Percentiles rank a stretch among this genome's conserved stretches.
phyloP scores from a whole-genome alignment of 2,888 invertebrate genomes.

The Hedychridium roseum region DNA sequence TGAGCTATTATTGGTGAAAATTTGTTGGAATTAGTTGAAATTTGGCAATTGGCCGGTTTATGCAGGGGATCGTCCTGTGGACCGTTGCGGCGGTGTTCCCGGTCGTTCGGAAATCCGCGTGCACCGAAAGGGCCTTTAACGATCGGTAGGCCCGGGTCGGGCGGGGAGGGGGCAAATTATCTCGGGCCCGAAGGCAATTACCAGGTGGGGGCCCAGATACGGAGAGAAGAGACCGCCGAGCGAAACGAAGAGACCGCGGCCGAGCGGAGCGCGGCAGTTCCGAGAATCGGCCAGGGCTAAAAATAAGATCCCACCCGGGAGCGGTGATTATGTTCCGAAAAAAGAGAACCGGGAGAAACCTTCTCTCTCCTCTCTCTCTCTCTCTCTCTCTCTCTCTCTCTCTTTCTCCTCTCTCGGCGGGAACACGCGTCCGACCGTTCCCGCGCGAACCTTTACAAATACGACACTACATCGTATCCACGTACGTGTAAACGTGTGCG shows the following conservation, averaged over 20 bases:
- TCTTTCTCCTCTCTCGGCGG: too few species aligned
- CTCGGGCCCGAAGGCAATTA: conserved; percentile 55
- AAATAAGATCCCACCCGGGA: conserved; percentile 63
- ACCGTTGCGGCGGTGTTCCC: not conserved
- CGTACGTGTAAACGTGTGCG: too few species aligned
- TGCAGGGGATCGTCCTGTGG: too few species aligned
- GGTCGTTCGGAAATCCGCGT: conserved; percentile 18
- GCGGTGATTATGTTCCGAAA: conserved; percentile 58
- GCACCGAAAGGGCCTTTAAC: conserved; percentile 38
- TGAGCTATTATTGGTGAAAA: too few species aligned
- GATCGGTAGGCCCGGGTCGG: conserved; percentile 46
- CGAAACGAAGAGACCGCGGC: conserved; percentile 16
- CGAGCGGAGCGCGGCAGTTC: conserved; percentile 42
- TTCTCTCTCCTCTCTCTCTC: conserved; percentile 12
- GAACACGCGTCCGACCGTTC: too few species aligned
- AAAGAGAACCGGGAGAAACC: conserved; percentile 46
- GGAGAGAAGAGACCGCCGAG: conserved; percentile 34
- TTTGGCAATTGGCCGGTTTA: too few species aligned
- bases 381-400: conserved; percentile 3
- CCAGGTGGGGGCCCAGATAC: conserved; percentile 36
- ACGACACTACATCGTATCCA: too few species aligned
- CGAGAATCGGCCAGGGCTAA: conserved; percentile 57
- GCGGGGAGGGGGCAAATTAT: conserved; percentile 53
- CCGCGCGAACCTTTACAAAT: too few species aligned
- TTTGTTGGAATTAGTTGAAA: too few species aligned